A percentile compares a stretch with the other conserved stretches of the same genome.
Evolutionary conservation across 92 coral and sea anemone species (phyloP).

Genomic region (Galaxea fascicularis): DNA sequence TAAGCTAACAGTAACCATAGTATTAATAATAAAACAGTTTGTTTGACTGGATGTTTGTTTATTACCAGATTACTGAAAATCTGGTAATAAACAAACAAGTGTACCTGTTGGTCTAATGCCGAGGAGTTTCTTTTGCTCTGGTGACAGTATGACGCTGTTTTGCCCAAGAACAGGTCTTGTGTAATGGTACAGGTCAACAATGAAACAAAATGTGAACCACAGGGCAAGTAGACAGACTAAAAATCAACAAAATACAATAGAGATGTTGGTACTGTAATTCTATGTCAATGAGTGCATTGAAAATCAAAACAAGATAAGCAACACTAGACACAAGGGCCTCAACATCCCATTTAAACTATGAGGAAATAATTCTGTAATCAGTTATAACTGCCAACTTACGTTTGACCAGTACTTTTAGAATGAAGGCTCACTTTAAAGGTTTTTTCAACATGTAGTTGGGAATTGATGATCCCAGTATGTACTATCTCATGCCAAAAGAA

Average conservation of each 20-base stretch:
- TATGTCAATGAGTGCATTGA: background rate
- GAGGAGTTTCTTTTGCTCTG: constrained; percentile 80
- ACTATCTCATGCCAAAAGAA: too few species aligned
- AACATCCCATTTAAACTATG: background rate
- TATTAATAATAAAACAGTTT: too few species aligned
- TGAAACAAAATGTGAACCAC: constrained; percentile 87
- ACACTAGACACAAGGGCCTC: background rate
- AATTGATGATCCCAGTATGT: too few species aligned
- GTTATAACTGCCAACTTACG: too few species aligned
- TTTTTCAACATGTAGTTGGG: too few species aligned
- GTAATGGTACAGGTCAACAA: constrained; percentile 80
- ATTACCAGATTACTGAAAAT: too few species aligned
- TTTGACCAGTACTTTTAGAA: too few species aligned
- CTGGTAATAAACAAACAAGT: background rate
- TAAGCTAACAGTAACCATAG: too few species aligned
- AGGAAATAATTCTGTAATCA: too few species aligned
- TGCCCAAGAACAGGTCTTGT: constrained; percentile 82
- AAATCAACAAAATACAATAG: constrained; percentile 1
- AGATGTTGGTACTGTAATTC: background rate
- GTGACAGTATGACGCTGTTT: constrained; percentile 83
- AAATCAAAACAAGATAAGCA: too few species aligned
- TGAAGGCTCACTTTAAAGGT: too few species aligned
- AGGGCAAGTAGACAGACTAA: constrained; percentile 84
- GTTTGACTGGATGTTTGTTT: too few species aligned
- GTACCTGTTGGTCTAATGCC: constrained; percentile 89